Evolutionary conservation across 2,113 vertebrate genomes (phyloP), one percentile per base, ranked within the genome.

Genomic region (Corythoichthys intestinalis): DNA sequence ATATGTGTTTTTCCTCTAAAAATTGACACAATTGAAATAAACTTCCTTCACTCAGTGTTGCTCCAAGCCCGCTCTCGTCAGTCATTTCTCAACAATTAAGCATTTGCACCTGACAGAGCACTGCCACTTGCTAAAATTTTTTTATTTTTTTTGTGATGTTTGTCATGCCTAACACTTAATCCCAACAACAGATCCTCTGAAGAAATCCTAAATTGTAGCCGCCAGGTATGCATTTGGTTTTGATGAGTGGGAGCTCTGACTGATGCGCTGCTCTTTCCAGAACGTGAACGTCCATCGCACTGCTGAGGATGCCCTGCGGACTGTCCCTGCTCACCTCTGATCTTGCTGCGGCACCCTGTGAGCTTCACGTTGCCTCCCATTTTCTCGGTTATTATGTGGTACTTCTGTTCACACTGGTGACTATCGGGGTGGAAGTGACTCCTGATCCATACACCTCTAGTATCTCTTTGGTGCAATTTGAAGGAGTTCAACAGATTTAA

Each of bases 221-320:
- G 13, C 3, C 0, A 6, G 7, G 12, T 20, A 9, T 35, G 50
- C 0, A 20, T 54, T 1, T 3, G 7, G 28, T 54, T 34, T 28
- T 28, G 53, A 6, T 46, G 17, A 1, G 50, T 37, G 46, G 49
- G 28, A 41, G 11, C 41, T 71, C 48, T 83, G 67, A 80, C 49
- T 64, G 64, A 59, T 81, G 59, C 57, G 17, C 76, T 72, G 85
- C 67, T 87, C 76, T 81, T 88, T 84, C 66, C 90, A 96, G 95
- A 96, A 95, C 46, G 94, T 96, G 52, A 91, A 93, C 10, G 80
- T 96, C 70, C 89, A 94, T 67, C 94, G 94, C 41, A 93, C 93
- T 0, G 70, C 91, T 13, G 87, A 92, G 80, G 94, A 95, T 44
- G 95, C 95, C 75, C 68, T 96, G 86, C 89, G 91, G 90, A 96